phyloP scores from a whole-genome alignment of 2,797 vertebrate species.

The Acanthiza pusilla region DNA sequence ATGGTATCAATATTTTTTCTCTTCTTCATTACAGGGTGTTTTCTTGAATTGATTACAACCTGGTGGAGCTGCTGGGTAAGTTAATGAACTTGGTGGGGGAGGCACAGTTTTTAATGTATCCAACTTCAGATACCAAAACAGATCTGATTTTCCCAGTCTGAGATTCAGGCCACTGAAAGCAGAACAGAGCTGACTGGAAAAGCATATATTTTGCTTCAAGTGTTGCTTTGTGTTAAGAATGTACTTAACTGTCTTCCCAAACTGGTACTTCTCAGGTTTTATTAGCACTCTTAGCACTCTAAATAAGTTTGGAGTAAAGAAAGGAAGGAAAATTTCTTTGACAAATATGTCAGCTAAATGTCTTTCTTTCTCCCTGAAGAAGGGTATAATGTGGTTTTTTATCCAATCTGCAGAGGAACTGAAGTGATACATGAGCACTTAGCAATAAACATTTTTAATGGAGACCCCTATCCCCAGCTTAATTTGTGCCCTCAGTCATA shows the following conservation, averaged over 20 bases:
- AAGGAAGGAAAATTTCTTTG: slow-evolving; percentile 41
- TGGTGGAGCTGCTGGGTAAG: not conserved
- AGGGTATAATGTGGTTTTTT: slow-evolving; percentile 16
- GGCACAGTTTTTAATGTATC: not conserved
- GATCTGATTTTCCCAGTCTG: not conserved
- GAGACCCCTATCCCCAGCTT: slow-evolving; percentile 60
- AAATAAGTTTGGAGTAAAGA: slow-evolving; percentile 41
- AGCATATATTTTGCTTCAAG: slow-evolving; percentile 42
- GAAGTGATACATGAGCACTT: slow-evolving; percentile 41
- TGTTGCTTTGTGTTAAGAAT: slow-evolving; percentile 48
- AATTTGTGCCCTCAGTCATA: slow-evolving; percentile 57
- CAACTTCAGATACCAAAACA: not conserved
- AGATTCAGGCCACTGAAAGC: not conserved
- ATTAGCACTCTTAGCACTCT: slow-evolving; percentile 45
- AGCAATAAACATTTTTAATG: slow-evolving; percentile 67
- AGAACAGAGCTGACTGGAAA: not conserved
- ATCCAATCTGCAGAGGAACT: not conserved
- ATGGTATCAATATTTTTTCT: not conserved
- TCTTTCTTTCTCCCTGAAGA: slow-evolving; percentile 47
- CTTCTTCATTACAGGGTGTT: not conserved
- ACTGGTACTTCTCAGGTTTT: slow-evolving; percentile 50
- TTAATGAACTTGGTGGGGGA: not conserved
- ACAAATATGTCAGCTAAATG: not conserved
- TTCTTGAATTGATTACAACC: not conserved
- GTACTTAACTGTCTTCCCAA: slow-evolving; percentile 48